phyloP scores from a whole-genome alignment of 2,888 invertebrate genomes.

The Sthenelais limicola region DNA sequence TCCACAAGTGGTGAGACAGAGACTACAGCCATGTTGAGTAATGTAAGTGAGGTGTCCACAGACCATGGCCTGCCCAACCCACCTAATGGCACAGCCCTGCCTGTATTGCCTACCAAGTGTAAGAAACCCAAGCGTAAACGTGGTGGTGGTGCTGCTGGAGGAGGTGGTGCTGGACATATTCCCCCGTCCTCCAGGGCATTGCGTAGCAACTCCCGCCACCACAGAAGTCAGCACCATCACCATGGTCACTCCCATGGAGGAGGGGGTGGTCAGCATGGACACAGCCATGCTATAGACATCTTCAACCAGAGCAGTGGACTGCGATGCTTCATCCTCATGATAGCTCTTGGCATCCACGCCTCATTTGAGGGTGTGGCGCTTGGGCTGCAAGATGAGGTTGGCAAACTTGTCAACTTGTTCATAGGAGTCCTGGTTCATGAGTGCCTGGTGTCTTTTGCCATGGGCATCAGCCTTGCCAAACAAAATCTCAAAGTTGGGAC shows the following conservation, averaged over 20 bases:
- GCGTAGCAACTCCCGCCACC: background rate
- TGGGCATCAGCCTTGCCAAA: constrained; percentile 66
- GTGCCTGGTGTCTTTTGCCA: constrained; percentile 63
- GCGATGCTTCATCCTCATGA: constrained; percentile 61
- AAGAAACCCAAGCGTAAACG: background rate
- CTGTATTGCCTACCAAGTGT: background rate
- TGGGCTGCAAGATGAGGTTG: constrained; percentile 63
- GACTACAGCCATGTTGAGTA: constrained; percentile 19
- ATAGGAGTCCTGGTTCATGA: constrained; percentile 69
- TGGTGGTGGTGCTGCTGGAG: background rate
- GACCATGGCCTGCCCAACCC: background rate
- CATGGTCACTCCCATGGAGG: constrained; percentile 47
- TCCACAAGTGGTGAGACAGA: constrained; percentile 1
- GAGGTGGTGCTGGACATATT: too few species aligned
- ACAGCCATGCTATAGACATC: constrained; percentile 47
- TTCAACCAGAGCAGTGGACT: constrained; percentile 49
- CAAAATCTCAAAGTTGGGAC: constrained; percentile 53
- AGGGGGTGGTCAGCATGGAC: constrained; percentile 51
- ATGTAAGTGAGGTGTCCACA: background rate
- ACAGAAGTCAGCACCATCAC: constrained; percentile 2
- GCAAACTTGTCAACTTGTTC: constrained; percentile 59
- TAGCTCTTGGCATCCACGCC: constrained; percentile 69
- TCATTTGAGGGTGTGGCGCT: constrained; percentile 71
- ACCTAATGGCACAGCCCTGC: background rate
- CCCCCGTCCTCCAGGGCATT: too few species aligned